phyloP scores from a whole-genome alignment of 2,888 invertebrate genomes.

The Chrysolina americana region DNA sequence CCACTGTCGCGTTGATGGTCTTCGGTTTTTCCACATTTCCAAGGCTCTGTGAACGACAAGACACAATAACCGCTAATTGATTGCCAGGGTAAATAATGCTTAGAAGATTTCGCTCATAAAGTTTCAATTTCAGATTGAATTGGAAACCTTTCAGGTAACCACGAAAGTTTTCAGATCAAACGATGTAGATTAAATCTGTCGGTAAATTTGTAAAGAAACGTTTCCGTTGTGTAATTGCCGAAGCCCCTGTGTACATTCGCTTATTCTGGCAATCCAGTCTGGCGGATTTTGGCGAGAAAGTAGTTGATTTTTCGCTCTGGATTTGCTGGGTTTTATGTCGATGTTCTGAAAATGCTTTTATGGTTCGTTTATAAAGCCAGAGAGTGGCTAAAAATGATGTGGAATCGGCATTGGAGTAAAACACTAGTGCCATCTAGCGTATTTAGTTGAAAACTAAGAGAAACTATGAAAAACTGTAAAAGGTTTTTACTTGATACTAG shows the following conservation, averaged over 20 bases:
- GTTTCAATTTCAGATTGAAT: slow-evolving; percentile 65
- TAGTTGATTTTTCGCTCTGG: neutral
- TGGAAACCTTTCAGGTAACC: slow-evolving; percentile 67
- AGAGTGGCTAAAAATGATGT: no score
- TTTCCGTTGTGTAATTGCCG: slow-evolving; percentile 66
- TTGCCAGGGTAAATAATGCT: slow-evolving; percentile 63
- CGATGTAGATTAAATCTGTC: slow-evolving; percentile 64
- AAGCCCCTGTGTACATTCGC: slow-evolving; percentile 56
- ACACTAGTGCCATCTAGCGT: no score
- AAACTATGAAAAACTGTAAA: no score
- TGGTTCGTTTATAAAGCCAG: neutral
- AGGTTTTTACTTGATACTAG: no score
- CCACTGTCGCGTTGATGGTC: neutral
- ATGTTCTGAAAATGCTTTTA: neutral
- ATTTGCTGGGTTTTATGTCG: neutral
- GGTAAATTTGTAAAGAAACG: slow-evolving; percentile 61
- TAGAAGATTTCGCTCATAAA: slow-evolving; percentile 56
- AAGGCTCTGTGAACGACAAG: slow-evolving; percentile 52
- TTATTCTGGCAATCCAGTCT: slow-evolving; percentile 34
- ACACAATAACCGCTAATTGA: slow-evolving; percentile 59
- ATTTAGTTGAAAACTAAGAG: no score
- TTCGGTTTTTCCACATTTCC: slow-evolving; percentile 26
- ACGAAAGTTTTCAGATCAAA: slow-evolving; percentile 64
- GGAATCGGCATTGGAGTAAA: no score
- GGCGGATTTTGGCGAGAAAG: neutral